Evolutionary conservation across 2,113 vertebrate species (phyloP), one percentile per base, ranked within the genome.

Genomic region (Phainopepla nitens): DNA sequence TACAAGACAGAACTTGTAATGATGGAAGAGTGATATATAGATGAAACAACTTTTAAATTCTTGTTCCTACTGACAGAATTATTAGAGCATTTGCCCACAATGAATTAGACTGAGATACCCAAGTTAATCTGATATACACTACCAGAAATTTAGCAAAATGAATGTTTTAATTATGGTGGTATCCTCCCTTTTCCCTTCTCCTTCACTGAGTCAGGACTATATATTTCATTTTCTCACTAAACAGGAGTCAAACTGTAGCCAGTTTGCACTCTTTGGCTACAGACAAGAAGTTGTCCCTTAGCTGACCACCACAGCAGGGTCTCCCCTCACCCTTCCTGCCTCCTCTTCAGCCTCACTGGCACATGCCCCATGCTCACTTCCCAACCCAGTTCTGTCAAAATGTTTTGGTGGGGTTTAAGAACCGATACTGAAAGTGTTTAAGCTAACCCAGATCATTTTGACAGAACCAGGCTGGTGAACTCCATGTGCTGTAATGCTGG

Each of bases 391-490:
- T 95, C 88, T 88, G 85, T 90, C 92, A 77, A 45, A 88, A 77
- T 47, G 82, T 77, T 94, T 80, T 73, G 54, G 54, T 35, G 8
- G 4, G n/a, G 81, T 79, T 79, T 56, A 33, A 60, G 79, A 84
- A 62, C 29, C 20, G 1, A 29, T 75, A 18, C 20, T 88, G 28
- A 19, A 90, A 83, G 85, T 77, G 68, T 88, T 90, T 70, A 33
- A 83, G 76, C 35, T 95, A 94, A 90, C 94, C 92, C 77, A 83
- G 90, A 95, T 92, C 44, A 28, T 33, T 90, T 33, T 93, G 96
- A 97, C 96, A 97, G 94, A 97, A 94, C 66, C 92, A 95, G 90
- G 86, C 85, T 95, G 86, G 82, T 80, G 82, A 92, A 31, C 85
- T 60, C 45, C 71, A n/a, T 9, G 66, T 57, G 85, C 47, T 92